Evolutionary conservation across 2,113 vertebrate species (phyloP).

Genomic region (Zootoca vivipara): DNA sequence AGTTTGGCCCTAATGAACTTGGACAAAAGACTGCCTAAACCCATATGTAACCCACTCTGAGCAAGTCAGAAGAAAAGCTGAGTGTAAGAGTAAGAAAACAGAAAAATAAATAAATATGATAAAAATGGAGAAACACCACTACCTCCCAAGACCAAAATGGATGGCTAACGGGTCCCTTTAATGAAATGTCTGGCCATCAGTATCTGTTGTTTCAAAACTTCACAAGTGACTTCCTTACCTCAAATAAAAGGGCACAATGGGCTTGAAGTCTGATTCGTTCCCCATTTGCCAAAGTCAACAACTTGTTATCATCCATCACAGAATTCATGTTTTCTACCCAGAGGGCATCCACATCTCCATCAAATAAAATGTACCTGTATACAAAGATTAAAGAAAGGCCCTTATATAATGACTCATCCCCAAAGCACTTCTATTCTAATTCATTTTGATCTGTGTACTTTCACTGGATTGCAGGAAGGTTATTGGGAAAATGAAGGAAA

Average conservation of each 20-base stretch:
- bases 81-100: not conserved
- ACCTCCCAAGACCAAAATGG: not conserved
- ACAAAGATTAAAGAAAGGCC: not conserved
- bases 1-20: not conserved
- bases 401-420: not conserved
- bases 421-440: not conserved
- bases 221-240: constrained; percentile 72
- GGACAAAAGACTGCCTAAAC: not conserved
- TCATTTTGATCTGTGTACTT: not conserved
- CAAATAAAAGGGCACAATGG: constrained; percentile 94
- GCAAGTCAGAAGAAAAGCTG: not conserved
- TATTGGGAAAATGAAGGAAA: not conserved
- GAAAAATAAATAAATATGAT: not conserved
- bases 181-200: too few species aligned
- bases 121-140: not conserved
- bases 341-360: constrained; percentile 95
- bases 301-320: constrained; percentile 98
- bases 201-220: not conserved
- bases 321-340: constrained; percentile 99
- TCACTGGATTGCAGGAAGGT: not conserved
- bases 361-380: constrained; percentile 93
- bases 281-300: constrained; percentile 94
- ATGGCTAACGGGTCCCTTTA: not conserved
- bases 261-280: constrained; percentile 92
- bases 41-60: not conserved